Percentiles rank a stretch among this genome's conserved stretches.
These are phyloP conservation scores for Aromia moschata DNA, from an alignment of 2,888 invertebrate genomes.

Conservation along the genomic window DNA sequence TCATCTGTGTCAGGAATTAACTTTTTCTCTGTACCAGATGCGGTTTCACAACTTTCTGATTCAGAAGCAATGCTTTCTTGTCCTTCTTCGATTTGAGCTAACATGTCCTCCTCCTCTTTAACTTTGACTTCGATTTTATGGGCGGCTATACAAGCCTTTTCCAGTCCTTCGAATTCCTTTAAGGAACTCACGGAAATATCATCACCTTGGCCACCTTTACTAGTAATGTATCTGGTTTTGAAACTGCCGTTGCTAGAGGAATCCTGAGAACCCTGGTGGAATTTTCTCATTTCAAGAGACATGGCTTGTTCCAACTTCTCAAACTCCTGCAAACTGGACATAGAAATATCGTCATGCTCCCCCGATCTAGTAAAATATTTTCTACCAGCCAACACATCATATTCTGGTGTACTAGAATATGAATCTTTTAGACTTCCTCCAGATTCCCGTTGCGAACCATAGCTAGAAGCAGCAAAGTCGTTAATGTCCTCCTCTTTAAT, in stretches of 20 bases:
- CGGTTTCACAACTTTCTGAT: conserved; percentile 69
- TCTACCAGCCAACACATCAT: conserved; percentile 84
- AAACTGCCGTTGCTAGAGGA: conserved; percentile 84
- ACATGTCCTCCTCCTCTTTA: conserved; percentile 83
- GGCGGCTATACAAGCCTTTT: conserved; percentile 86
- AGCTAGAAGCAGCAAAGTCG: conserved; percentile 77
- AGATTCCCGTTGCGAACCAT: conserved; percentile 80
- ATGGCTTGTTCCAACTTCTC: conserved; percentile 90
- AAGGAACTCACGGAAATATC: conserved; percentile 87
- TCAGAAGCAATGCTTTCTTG: conserved; percentile 67
- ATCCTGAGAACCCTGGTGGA: conserved; percentile 80
- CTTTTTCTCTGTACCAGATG: conserved; percentile 71
- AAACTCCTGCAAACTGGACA: conserved; percentile 93
- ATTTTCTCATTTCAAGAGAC: conserved; percentile 79
- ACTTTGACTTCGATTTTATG: conserved; percentile 84
- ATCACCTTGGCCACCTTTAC: conserved; percentile 81
- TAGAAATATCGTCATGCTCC: conserved; percentile 92
- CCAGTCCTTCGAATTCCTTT: conserved; percentile 92
- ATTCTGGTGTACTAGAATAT: conserved; percentile 91
- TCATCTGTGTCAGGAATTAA: conserved; percentile 67
- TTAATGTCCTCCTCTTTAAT: conserved; percentile 93
- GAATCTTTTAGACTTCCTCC: conserved; percentile 89
- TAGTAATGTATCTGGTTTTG: conserved; percentile 74
- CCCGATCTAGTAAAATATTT: conserved; percentile 82
- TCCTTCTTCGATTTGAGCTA: conserved; percentile 67